These are phyloP conservation scores for Atta colombica DNA, from an alignment of 1,140 invertebrate genomes.

Conservation along the genomic window DNA sequence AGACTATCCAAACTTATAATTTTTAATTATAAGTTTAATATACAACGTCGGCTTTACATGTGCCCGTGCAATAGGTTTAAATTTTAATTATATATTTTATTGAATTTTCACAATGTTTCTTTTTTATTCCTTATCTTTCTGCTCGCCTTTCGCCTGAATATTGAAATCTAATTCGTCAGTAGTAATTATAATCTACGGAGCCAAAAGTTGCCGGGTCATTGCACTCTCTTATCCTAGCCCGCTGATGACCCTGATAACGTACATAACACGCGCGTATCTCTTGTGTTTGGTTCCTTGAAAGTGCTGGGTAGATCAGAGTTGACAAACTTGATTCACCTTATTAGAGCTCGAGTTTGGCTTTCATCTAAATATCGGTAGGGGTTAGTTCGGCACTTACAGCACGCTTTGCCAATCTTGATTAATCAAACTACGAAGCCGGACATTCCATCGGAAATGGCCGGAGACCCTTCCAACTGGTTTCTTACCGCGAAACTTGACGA, in stretches of 20 bases:
- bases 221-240: neutral
- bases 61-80: neutral
- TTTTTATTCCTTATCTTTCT: neutral
- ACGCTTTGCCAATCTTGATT: conserved; percentile 53
- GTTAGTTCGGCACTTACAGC: conserved; percentile 16
- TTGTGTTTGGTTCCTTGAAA: conserved; percentile 71
- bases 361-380: neutral
- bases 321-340: conserved; percentile 80
- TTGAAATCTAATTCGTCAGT: conserved; percentile 35
- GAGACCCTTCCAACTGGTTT: conserved; percentile 2
- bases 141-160: neutral
- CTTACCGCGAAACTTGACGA: conserved; percentile 14
- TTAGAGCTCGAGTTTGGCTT: conserved; percentile 12
- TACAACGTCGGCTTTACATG: neutral
- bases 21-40: neutral
- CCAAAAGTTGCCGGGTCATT: conserved; percentile 37
- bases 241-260: neutral
- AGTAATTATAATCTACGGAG: conserved; percentile 51
- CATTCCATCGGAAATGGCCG: conserved; percentile 26
- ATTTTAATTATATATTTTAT: neutral
- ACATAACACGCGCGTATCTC: conserved; percentile 44
- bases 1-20: neutral
- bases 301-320: conserved; percentile 80
- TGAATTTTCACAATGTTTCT: neutral
- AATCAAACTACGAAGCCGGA: conserved; percentile 63